Evolutionary conservation across 2,888 invertebrate species (phyloP), one percentile per base, ranked within the genome.

Genomic region (Noctuana brunneofusca): DNA sequence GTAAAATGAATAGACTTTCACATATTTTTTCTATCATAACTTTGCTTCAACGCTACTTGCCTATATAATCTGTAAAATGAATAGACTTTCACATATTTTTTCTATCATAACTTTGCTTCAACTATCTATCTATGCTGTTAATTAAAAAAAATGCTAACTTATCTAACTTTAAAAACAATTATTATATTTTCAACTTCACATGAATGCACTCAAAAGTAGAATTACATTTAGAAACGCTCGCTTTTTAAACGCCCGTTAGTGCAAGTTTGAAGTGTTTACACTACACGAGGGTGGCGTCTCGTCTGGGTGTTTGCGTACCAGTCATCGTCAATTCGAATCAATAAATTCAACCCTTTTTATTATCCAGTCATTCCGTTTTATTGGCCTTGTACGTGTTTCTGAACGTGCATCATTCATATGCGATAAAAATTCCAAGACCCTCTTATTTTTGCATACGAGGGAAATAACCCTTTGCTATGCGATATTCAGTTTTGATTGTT

Each of bases 321-420:
- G 81, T 82, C 82, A 83, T 86, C 79, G 83, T 82, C 86, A 84
- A 86, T 86, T 81, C 72, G 83, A 87, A 86, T 88, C 87, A 87
- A 89, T 89, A 88, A 87, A 89, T 88, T 87, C 83, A 87, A 87
- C 87, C 86, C 86, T 82, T 87, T 89, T 88, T 89, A 89, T 80
- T 86, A 87, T 85, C 84, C 82, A 80, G 81, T 82, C 87, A 84
- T 89, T 87, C 81, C 75, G 67, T 88, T 89, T 89, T 89, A 90
- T 89, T 84, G 79, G 73, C 66, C 71, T 74, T 79, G 79, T 86
- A 87, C 84, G 86, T 83, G 85, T 76, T 78, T 76, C 80, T 75
- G 76, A 80, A 80, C 80, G 84, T 84, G 86, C 84, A 88, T 87
- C 87, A 87, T 87, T 85, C 82, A 70, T 73, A 68, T 76, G 71